Evolutionary conservation across 2,888 invertebrate species (phyloP).

Genomic region (Polyommatus iphigenia): DNA sequence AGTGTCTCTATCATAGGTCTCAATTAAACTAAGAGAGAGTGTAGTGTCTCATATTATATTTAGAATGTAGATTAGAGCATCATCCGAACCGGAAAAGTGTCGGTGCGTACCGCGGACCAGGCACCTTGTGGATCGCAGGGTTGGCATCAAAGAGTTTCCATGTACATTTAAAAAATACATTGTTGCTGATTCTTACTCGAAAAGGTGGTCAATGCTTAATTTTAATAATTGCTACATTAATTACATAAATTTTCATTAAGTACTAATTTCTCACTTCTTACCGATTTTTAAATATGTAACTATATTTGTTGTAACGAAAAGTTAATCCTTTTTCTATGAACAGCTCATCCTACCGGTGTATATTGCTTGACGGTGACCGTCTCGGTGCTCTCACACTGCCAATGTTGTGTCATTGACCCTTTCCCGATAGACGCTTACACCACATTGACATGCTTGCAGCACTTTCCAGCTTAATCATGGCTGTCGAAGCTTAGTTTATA

Average conservation of each 20-base stretch:
- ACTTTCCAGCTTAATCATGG: not conserved
- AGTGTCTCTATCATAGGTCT: not conserved
- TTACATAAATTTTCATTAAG: too few relatives aligned
- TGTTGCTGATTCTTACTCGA: not conserved
- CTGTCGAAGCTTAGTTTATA: constrained; percentile 40
- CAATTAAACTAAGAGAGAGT: not conserved
- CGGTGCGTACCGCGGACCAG: constrained; percentile 14
- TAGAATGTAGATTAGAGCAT: constrained; percentile 24
- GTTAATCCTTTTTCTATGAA: too few relatives aligned
- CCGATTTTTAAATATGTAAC: too few relatives aligned
- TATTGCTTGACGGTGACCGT: too few relatives aligned
- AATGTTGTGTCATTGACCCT: not conserved
- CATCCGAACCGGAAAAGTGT: constrained; percentile 29
- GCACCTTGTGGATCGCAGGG: constrained; percentile 12
- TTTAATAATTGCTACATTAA: too few relatives aligned
- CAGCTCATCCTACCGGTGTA: too few relatives aligned
- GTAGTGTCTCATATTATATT: not conserved
- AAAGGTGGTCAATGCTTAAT: too few relatives aligned
- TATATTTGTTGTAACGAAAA: too few relatives aligned
- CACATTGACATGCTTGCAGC: not conserved
- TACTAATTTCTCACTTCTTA: too few relatives aligned
- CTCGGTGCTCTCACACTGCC: not conserved
- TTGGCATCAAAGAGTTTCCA: constrained; percentile 1
- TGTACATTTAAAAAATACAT: not conserved
- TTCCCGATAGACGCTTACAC: too few relatives aligned